Percentiles rank a stretch among this genome's conserved stretches.
Conservation (phyloP, 2,797 vertebrate species). For the Enoplosus armatus region DNA sequence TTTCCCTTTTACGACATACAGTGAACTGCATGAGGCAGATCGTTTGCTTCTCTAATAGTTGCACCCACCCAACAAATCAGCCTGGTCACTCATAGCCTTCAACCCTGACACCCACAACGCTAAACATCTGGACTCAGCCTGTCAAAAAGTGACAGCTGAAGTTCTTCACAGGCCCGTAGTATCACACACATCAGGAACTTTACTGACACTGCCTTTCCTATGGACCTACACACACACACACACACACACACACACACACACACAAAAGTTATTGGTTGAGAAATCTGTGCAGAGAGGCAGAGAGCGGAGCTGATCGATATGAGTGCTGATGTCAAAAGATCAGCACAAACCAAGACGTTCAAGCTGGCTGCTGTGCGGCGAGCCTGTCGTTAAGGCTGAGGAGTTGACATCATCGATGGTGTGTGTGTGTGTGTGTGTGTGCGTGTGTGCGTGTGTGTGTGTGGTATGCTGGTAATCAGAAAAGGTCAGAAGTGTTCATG, state of each 20-base stretch:
- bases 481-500: constrained; percentile 34
- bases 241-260: not conserved
- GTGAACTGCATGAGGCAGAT: constrained; percentile 1
- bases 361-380: constrained; percentile 15
- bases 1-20: not conserved
- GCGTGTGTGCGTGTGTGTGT: not conserved
- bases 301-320: constrained; percentile 53
- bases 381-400: constrained; percentile 24
- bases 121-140: constrained; percentile 34
- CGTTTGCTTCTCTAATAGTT: constrained; percentile 3
- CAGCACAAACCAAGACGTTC: constrained; percentile 53
- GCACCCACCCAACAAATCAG: constrained; percentile 16
- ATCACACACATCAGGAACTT: constrained; percentile 31
- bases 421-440: constrained; percentile 1
- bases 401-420: constrained; percentile 29
- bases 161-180: constrained; percentile 36
- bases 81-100: constrained; percentile 17
- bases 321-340: constrained; percentile 59
- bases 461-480: constrained; percentile 12
- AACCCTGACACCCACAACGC: constrained; percentile 28
- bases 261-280: constrained; percentile 31
- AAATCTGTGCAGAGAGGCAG: constrained; percentile 37
- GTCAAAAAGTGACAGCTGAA: constrained; percentile 46
- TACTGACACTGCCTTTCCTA: constrained; percentile 22
- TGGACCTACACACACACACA: not conserved